Evolutionary conservation across 1,140 invertebrate genomes (phyloP).

Genomic region (Calliopsis andreniformis): DNA sequence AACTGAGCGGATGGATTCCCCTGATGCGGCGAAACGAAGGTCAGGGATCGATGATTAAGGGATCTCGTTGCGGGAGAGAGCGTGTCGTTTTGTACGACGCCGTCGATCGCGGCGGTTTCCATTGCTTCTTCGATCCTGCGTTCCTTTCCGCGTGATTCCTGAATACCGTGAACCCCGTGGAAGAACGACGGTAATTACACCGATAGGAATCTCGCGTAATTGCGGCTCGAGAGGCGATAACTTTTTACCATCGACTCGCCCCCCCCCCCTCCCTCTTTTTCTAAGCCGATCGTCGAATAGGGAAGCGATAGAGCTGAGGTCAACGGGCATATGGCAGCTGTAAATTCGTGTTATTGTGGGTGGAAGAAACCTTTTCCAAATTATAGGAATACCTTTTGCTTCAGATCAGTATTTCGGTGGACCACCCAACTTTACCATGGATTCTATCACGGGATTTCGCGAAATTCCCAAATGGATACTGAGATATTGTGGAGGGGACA

Average conservation of each 20-base stretch:
- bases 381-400: no score
- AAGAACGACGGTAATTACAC: conserved; percentile 26
- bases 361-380: no score
- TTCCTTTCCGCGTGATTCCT: conserved; percentile 8
- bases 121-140: background rate
- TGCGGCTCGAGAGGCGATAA: conserved; percentile 11
- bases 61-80: background rate
- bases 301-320: background rate
- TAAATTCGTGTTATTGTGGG: background rate
- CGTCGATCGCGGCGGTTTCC: conserved; percentile 14
- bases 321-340: no score
- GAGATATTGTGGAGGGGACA: no score
- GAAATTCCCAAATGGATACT: no score
- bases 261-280: background rate
- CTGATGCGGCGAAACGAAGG: conserved; percentile 54
- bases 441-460: no score
- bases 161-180: background rate
- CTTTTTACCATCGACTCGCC: conserved; percentile 2
- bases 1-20: conserved; percentile 25
- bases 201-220: conserved; percentile 32
- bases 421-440: no score
- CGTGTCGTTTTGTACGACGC: background rate
- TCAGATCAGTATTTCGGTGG: no score
- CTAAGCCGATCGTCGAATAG: background rate
- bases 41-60: conserved; percentile 60